phyloP scores from a whole-genome alignment of 2,888 invertebrate genomes.

The Athalia cordata region DNA sequence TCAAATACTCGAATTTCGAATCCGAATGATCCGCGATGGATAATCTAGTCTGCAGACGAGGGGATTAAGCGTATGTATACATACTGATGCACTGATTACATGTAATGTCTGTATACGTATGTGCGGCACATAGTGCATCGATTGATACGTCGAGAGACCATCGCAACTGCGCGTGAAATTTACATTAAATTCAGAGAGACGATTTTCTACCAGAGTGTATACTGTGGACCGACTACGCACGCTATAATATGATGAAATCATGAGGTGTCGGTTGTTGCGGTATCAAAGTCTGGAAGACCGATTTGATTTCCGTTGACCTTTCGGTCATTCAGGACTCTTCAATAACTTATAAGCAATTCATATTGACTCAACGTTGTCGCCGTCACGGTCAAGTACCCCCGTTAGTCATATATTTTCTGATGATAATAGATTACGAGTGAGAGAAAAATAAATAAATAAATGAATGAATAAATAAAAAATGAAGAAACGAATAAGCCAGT shows the following conservation, averaged over 20 bases:
- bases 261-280: slow-evolving; percentile 2
- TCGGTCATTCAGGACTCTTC: slow-evolving; percentile 27
- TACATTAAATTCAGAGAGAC: not conserved
- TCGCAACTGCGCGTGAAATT: slow-evolving; percentile 27
- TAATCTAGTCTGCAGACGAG: too few relatives aligned
- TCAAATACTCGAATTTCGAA: too few relatives aligned
- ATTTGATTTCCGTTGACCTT: slow-evolving; percentile 26
- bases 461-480: too few relatives aligned
- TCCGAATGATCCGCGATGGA: too few relatives aligned
- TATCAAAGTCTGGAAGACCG: not conserved
- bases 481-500: too few relatives aligned
- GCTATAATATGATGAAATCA: slow-evolving; percentile 15
- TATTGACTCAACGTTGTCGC: slow-evolving; percentile 11
- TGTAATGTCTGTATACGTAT: not conserved
- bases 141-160: not conserved
- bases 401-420: too few relatives aligned
- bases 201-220: not conserved
- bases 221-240: too few relatives aligned
- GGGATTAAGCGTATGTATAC: not conserved
- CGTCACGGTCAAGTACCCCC: slow-evolving; percentile 13
- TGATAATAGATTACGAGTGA: too few relatives aligned
- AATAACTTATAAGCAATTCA: slow-evolving; percentile 8
- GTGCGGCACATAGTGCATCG: not conserved
- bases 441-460: too few relatives aligned
- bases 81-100: not conserved